Evolutionary conservation across 2,888 invertebrate genomes (phyloP).

Genomic region (Drosophila meridionalis): DNA sequence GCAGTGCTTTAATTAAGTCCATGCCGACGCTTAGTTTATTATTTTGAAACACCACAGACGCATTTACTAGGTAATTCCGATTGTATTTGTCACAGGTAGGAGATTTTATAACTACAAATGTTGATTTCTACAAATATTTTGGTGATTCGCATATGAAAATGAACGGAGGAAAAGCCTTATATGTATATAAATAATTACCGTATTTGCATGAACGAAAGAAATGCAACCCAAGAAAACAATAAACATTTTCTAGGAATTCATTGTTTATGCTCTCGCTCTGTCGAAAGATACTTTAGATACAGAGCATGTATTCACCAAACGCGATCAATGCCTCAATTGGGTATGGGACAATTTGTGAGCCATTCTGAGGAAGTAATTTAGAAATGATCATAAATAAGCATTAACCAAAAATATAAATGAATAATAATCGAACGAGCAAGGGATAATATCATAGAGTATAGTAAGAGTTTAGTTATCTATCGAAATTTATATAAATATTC

Average conservation of each 20-base stretch:
- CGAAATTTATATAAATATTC: too few relatives aligned
- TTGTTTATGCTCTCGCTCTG: not conserved
- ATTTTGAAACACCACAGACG: conserved; percentile 4
- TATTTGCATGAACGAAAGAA: too few relatives aligned
- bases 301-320: not conserved
- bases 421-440: too few relatives aligned
- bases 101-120: conserved; percentile 11
- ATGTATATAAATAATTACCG: conserved; percentile 4
- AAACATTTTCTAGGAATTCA: not conserved
- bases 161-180: not conserved
- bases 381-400: not conserved
- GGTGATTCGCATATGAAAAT: too few relatives aligned
- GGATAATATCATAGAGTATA: too few relatives aligned
- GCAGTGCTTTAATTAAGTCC: conserved; percentile 16
- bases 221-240: not conserved
- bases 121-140: conserved; percentile 19
- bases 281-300: not conserved
- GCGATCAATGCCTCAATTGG: not conserved
- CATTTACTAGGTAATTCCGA: conserved; percentile 30
- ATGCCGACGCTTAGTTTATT: conserved; percentile 25
- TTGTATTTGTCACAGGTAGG: conserved; percentile 41
- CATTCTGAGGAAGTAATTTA: not conserved
- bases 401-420: not conserved
- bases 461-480: too few relatives aligned
- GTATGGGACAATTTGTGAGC: not conserved